A percentile compares a stretch with the other conserved stretches of the same genome.
Evolutionary conservation across 2,113 vertebrate genomes (phyloP).

Genomic region (Pogona vitticeps): DNA sequence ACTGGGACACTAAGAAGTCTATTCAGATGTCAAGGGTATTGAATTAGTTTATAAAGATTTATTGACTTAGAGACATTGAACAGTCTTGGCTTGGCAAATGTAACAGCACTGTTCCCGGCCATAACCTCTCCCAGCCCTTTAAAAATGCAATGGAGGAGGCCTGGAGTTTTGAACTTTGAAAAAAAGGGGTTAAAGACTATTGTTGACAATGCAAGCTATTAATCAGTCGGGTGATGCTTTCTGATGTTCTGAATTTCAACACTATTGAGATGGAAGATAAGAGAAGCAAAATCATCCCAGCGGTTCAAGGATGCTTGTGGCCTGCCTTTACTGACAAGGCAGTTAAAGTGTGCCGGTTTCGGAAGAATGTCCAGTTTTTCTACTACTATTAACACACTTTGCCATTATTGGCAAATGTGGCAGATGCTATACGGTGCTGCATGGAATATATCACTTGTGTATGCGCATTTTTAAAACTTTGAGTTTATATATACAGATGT

Average conservation of each 20-base stretch:
- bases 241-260: constrained; percentile 10
- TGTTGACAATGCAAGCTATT: not conserved
- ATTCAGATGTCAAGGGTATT: not conserved
- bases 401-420: not conserved
- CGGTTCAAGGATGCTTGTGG: not conserved
- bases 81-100: not conserved
- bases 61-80: not conserved
- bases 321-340: not conserved
- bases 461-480: not conserved
- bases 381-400: not conserved
- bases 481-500: no score
- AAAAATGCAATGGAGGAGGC: no score
- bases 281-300: not conserved
- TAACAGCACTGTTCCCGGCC: no score
- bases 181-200: not conserved
- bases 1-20: not conserved
- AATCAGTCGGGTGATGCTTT: not conserved
- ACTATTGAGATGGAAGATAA: not conserved
- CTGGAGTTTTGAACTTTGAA: not conserved
- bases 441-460: not conserved
- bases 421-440: no score
- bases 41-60: not conserved
- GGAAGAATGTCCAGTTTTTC: not conserved
- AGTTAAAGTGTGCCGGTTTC: not conserved
- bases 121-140: not conserved